These are phyloP conservation scores for Eueremaeus valkanovi DNA, from an alignment of 2,888 invertebrate species.

Conservation along the genomic window DNA sequence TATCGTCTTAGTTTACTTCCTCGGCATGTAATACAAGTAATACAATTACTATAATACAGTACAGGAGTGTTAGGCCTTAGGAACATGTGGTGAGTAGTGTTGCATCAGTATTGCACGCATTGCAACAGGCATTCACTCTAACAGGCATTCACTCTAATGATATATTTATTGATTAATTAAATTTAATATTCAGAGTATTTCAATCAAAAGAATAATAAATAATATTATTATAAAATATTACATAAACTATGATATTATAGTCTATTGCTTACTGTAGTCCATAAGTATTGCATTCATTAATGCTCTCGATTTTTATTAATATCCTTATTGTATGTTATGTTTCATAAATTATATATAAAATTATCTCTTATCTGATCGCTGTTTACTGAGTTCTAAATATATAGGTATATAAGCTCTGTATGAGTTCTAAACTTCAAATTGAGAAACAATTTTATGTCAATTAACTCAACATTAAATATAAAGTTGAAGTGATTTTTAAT, in stretches of 20 bases:
- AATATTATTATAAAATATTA: background rate
- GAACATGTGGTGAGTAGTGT: background rate
- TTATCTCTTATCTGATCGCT: no score
- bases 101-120: background rate
- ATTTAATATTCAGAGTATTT: conserved; percentile 11
- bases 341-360: no score
- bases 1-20: background rate
- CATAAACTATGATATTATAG: background rate
- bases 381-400: no score
- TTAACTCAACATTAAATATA: no score
- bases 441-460: no score
- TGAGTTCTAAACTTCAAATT: no score
- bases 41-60: background rate
- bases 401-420: no score
- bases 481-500: no score
- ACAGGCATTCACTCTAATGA: background rate
- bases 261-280: background rate
- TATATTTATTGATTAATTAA: conserved; percentile 18
- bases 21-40: background rate
- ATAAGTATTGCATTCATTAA: no score
- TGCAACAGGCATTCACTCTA: background rate
- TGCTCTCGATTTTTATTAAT: no score
- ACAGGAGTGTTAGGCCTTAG: background rate
- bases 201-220: conserved; percentile 21
- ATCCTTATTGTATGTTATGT: no score